Base-by-base conservation (phyloP, 2,888 invertebrate genomes). In the Netelia melanura region DNA sequence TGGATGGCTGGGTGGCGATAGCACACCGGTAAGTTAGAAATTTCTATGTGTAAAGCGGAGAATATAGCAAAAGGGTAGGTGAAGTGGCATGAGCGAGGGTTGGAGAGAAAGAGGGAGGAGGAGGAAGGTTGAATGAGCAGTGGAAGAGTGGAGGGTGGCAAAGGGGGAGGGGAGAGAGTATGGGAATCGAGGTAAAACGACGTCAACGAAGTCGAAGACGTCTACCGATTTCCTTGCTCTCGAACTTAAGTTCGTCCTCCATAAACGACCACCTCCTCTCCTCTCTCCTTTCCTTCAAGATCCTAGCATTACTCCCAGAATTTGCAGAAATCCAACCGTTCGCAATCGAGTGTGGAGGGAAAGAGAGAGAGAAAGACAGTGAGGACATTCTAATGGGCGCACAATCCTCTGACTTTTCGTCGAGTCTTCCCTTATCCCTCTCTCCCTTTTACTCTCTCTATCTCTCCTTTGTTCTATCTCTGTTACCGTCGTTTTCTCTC, bases 1-100 rank as follows among this genome's bases (percentile, higher is more conserved):
- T 62, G 78, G 75, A 81, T 79, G 81, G 74, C 61, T 78, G 77
- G 54, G 58, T 54, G 76, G 76, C 85, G 81, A 77, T 83, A 87
- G 77, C 84, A 56, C 44, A 76, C 74, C 76, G 77, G 80, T 82
- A 82, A 85, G 80, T 87, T 84, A 80, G 82, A 86, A 83, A 84
- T 62, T 81, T 77, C 76, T 64, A 64, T 68, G 74, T 75, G 56
- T 52, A 77, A 72, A 74, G 65, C 65, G 43, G 54, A 21, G 44
- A 38, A 21, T 48, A 30, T 23, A n/a, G 64, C 30, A 5, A 43
- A 61, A 65, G 11, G 58, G 43, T 14, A 9, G 17, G 52, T 62
- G 23, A 58, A 52, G 30, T 30, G 30, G 30, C 5, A 14, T 56
- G 70, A 54, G 72, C 17, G 17, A 17, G 17, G 17, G 17, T 17